phyloP scores from a whole-genome alignment of 2,888 invertebrate species.

The Ochropleura leucogaster region DNA sequence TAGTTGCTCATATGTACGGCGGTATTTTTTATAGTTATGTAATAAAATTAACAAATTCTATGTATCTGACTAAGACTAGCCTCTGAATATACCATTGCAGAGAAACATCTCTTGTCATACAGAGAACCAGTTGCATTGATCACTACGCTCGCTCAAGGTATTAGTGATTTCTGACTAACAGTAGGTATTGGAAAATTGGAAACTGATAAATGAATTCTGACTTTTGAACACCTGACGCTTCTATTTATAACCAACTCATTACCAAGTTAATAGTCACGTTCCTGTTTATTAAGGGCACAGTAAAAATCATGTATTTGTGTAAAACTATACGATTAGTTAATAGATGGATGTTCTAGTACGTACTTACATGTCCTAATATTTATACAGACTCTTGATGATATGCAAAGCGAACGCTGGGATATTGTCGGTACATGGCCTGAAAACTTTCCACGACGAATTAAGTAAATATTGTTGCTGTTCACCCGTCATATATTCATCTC shows the following conservation, averaged over 20 bases:
- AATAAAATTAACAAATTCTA: too few species aligned
- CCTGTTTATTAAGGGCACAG: constrained; percentile 43
- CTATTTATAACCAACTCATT: constrained; percentile 26
- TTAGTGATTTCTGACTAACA: background rate
- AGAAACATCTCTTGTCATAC: background rate
- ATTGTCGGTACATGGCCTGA: constrained; percentile 47
- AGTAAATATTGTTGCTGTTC: constrained; percentile 72
- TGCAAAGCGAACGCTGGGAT: constrained; percentile 49
- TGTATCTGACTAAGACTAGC: background rate
- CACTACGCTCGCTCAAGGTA: background rate
- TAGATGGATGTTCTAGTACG: constrained; percentile 55
- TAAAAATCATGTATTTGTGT: constrained; percentile 58
- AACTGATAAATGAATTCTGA: background rate
- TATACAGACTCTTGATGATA: constrained; percentile 58
- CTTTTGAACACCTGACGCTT: background rate
- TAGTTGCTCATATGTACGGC: background rate
- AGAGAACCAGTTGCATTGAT: background rate
- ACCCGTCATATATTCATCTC: constrained; percentile 86
- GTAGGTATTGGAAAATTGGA: background rate
- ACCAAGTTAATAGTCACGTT: constrained; percentile 35
- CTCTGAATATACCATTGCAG: background rate
- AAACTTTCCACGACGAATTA: constrained; percentile 83
- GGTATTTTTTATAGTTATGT: too few species aligned
- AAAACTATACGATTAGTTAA: constrained; percentile 64
- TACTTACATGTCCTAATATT: constrained; percentile 39